Conservation (phyloP, 2,797 vertebrate species). For the Ficedula albicollis region DNA sequence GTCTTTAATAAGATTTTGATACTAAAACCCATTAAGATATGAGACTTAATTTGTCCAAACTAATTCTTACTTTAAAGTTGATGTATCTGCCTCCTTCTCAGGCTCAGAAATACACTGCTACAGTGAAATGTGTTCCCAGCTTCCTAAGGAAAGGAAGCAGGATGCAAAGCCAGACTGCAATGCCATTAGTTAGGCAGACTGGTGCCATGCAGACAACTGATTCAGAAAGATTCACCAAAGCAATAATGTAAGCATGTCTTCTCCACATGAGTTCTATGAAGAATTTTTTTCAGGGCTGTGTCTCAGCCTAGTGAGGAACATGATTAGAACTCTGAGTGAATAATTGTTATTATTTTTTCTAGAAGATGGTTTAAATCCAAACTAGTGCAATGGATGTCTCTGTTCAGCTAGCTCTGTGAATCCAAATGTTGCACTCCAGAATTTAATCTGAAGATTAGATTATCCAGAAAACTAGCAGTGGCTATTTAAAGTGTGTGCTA, state of each 20-base stretch:
- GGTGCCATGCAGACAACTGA: not conserved
- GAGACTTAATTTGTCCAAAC: not conserved
- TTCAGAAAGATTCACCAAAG: not conserved
- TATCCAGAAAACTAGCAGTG: not conserved
- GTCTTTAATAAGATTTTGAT: not conserved
- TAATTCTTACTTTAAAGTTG: not conserved
- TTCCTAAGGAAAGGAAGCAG: not conserved
- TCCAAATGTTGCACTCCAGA: not conserved
- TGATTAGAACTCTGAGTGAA: not conserved
- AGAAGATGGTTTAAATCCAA: not conserved
- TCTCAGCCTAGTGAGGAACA: not conserved
- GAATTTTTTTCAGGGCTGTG: not conserved
- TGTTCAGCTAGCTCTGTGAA: not conserved
- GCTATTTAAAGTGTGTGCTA: not conserved
- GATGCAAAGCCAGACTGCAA: not conserved
- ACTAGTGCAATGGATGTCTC: not conserved
- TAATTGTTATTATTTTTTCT: not conserved
- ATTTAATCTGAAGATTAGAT: not conserved
- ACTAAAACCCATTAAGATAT: not conserved
- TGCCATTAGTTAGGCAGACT: not conserved
- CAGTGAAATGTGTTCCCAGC: not conserved
- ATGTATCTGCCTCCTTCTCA: not conserved
- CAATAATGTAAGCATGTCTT: not conserved
- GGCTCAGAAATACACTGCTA: not conserved
- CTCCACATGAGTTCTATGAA: not conserved